Base-by-base conservation (phyloP, 1,140 invertebrate species). In the Lamellibrachia luymesi region DNA sequence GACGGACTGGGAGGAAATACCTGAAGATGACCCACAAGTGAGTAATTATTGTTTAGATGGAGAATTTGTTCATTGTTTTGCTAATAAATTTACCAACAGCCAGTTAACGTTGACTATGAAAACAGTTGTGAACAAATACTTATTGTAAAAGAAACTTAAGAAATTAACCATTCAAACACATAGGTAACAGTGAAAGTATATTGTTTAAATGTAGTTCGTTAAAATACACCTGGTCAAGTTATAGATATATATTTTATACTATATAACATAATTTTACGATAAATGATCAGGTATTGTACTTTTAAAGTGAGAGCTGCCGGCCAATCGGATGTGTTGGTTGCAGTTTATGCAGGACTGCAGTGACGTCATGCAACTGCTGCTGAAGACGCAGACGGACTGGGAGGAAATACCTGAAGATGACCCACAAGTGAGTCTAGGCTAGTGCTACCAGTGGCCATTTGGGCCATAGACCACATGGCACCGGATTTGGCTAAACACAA, bases 21-120 rank as follows among this genome's bases (percentile, higher is more conserved):
- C 98, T 4, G 98, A 99, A 94, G 99, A 99, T 96, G 99, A 99
- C 97, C 99, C 99, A 2, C 99, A 99, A 96, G 98, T 99, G 50
- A 94, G 64, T 25, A n/a, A 38, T 38, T 38, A 38, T 38, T 38
- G 38, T 38, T 38, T 38, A 38, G 38, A 38, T 38, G 38, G 38
- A 38, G 38, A 38, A 56, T 56, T 56, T 56, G 52, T 56, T 56
- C 13, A 56, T 56, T 56, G 6, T 13, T 56, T 6, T 56, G 52
- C 52, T 56, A 56, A 38, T 38, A 38, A 38, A 38, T 38, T 38
- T 38, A 38, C 38, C 38, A 38, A 0, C 52, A 7, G 52, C 52
- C 52, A 7, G 52, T 6, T 56, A 56, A 56, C 52, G 52, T 6
- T 56, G 13, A 13, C 52, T 56, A 38, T 38, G 6, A 56, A 56